Base-by-base conservation (phyloP, 2,888 invertebrate species). In the Odontothrips loti region DNA sequence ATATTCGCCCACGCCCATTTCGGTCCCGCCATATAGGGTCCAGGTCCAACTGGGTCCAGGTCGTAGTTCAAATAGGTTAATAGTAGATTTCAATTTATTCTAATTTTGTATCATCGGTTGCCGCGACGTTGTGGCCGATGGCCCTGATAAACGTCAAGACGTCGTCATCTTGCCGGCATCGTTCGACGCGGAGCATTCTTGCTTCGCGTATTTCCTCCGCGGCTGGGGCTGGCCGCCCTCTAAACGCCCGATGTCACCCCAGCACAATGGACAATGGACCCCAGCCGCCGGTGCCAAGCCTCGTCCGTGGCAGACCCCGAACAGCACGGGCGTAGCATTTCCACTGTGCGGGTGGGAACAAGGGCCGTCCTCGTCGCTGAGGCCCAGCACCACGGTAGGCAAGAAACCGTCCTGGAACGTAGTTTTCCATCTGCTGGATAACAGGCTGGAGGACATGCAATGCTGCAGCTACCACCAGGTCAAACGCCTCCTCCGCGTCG, bases 261-360 rank as follows among this genome's bases (percentile, higher is more conserved):
- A 4, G 20, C 20, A 11, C 20, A 11, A 17, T 58, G 15, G 20
- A 63, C 63, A 17, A 63, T 17, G 63, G 20, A n/a, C 20, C 63
- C 63, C 20, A 63, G 79, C 10, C 79, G 79, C 17, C 79, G 79
- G 47, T 79, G 79, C 79, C 79, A 79, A 1, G 47, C 79, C 79
- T 79, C n/a, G 79, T 79, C n/a, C n/a, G n/a, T n/a, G n/a, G n/a
- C n/a, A n/a, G n/a, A n/a, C n/a, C n/a, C 79, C 17, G 17, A 9
- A 79, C 47, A 1, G 47, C n/a, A 23, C 79, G 9, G 27, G n/a
- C 79, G 79, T 79, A 79, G 27, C 29, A 27, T 23, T 79, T 79
- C 79, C 79, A 79, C 1, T 27, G 15, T 1, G 15, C 47, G 1
- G 79, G 79, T 8, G 79, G 79, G 47, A 79, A 79, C 43, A 79